Evolutionary conservation across 2,888 invertebrate genomes (phyloP), one percentile per base, ranked within the genome.

Genomic region (Buathra laborator): DNA sequence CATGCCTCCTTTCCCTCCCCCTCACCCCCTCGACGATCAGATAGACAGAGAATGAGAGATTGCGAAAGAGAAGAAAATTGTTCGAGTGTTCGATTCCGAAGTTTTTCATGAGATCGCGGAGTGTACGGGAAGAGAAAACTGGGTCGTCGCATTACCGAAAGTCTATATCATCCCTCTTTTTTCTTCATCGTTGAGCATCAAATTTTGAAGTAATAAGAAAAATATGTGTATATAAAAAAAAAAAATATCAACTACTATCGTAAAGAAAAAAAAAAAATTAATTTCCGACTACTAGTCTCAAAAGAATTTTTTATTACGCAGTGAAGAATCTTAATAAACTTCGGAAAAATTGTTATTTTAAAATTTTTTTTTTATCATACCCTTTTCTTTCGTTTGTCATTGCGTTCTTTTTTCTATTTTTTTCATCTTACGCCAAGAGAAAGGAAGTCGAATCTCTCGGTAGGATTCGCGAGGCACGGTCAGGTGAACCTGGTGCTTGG

Each of bases 401-500:
- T 56, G 44, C n/a, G 19, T 67, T 53, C 46, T 44, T 44, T 46
- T 29, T 46, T 19, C 44, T 9, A 48, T 48, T 43, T 12, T 14
- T 59, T 68, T 53, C 4, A 29, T 59, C 46, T 78, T 70, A 14
- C 32, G 14, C 62, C 16, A 62, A 70, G 19, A n/a, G 4, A 56
- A 77, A 43, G n/a, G 56, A 68, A 32, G 43, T 64, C 29, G 24
- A 32, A 66, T 24, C 24, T 32, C 74, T 66, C 66, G 62, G 64
- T 29, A 56, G 70, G 66, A 85, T 81, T 83, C 84, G 79, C 79
- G 84, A 76, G 37, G 37, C 80, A 80, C 85, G 87, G 84, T 88
- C 89, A 86, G 81, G 80, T 70, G 81, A 75, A 66, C 32, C 72
- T 16, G 59, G 53, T 77, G 48, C 78, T 89, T 90, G 90, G 89